Base-by-base conservation (phyloP, 2,888 invertebrate species). In the Cephus runcator region DNA sequence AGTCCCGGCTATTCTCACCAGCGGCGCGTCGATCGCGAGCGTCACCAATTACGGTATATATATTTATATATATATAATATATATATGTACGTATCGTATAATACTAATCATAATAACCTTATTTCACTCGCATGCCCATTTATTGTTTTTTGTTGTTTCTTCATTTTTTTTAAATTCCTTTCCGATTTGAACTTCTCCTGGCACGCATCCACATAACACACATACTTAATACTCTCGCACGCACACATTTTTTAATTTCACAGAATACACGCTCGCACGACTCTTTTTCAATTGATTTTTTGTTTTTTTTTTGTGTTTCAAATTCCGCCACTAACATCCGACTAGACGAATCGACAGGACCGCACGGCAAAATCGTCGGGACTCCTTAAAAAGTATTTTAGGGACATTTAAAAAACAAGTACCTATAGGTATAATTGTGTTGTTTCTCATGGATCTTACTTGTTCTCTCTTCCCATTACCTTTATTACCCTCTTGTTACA, bases 201-300 rank as follows among this genome's bases (percentile, higher is more conserved):
- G 69, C 36, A 78, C 76, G 68, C 77, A 76, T 9, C 56, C 56
- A 56, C 56, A 3, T 40, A 23, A 56, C 74, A 76, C 40, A 73
- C 75, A 35, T 40, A 77, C 71, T 68, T 69, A 69, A 68, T 76
- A 68, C 40, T 76, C 76, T 76, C 40, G 73, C 74, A 78, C 76
- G 74, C 73, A 73, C 73, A 75, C 78, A 75, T 73, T 76, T 56
- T 78, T 40, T 69, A 73, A 12, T 73, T 69, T n/a, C 56, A 79
- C 76, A 23, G 36, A 73, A 78, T 78, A 75, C 75, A 78, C 73
- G 36, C 75, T 75, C 76, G 75, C 76, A 56, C 31, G 69, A 69
- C n/a, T 73, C 69, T 35, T 33, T 69, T 71, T 78, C 12, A 40
- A 74, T 33, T 77, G n/a, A 73, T 73, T 73, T 56, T 71, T 36